These are phyloP conservation scores for Poecilus cupreus DNA, from an alignment of 2,888 invertebrate genomes.

Conservation along the genomic window DNA sequence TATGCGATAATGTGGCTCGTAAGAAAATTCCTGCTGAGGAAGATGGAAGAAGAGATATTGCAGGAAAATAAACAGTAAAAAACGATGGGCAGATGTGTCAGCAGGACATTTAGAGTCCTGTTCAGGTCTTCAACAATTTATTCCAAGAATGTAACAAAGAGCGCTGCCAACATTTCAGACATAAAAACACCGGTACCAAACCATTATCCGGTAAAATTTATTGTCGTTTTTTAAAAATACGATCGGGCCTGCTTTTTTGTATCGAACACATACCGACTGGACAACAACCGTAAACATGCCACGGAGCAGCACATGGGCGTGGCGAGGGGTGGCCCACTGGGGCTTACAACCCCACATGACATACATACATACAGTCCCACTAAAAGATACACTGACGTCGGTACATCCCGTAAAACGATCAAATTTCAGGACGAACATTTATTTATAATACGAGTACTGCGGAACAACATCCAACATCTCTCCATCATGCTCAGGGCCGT, in stretches of 20 bases:
- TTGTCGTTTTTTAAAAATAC: slow-evolving; percentile 49
- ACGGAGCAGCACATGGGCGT: neutral
- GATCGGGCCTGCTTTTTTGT: slow-evolving; percentile 31
- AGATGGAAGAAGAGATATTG: neutral
- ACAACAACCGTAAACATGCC: slow-evolving; percentile 49
- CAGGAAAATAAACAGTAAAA: slow-evolving; percentile 2
- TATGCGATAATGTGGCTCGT: neutral
- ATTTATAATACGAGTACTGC: slow-evolving; percentile 9
- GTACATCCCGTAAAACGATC: neutral
- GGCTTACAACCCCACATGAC: neutral
- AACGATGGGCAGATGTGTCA: neutral
- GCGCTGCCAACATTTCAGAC: slow-evolving; percentile 45
- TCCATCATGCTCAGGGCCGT: neutral
- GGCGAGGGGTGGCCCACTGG: neutral
- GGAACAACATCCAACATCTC: neutral
- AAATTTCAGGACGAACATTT: slow-evolving; percentile 7
- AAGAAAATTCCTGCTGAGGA: slow-evolving; percentile 22
- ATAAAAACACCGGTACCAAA: slow-evolving; percentile 49
- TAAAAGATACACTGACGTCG: neutral
- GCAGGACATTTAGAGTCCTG: neutral
- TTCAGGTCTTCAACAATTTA: slow-evolving; percentile 28
- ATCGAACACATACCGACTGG: slow-evolving; percentile 34
- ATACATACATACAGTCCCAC: too few relatives aligned
- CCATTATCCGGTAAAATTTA: slow-evolving; percentile 44
- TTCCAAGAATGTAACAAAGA: slow-evolving; percentile 45